Evolutionary conservation across 2,888 invertebrate species (phyloP), one percentile per base, ranked within the genome.

Genomic region (Sarcophaga caerulescens): DNA sequence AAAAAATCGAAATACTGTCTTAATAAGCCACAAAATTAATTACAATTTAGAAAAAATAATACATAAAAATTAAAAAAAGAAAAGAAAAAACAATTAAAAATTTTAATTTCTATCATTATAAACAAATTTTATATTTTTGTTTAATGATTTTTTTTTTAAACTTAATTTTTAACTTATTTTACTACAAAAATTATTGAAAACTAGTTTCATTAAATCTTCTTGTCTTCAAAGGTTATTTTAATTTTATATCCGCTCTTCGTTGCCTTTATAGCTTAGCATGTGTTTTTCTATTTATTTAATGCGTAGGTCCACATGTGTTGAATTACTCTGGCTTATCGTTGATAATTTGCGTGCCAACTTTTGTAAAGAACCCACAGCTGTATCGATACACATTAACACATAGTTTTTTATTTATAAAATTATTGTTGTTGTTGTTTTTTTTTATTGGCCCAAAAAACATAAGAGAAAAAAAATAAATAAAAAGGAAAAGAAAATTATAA

Each of bases 361-460:
- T 93, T 95, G 94, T 90, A 95, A 94, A 92, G 93, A 93, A 92
- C 94, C 93, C 92, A 95, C 94, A 92, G 95, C 95, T 95, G 94
- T 83, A 71, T 86, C 79, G 81, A 74, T 80, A 66, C 12, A 66
- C 8, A 62, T 81, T n/a, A 21, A 52, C 76, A 82, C 47, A 81
- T 59, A 82, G n/a, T 65, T 85, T 35, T 71, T 71, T 25, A 52
- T 71, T 57, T 71, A 81, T 85, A 52, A 57, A 14, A 52, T 52
- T 52, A 14, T 47, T 52, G 14, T 17, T 52, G 35, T 35, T 35
- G 35, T 35, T 35, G 35, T 1, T 35, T 35, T 35, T 35, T 73
- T 77, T 83, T 77, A 81, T 77, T 63, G 73, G 63, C 74, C 79
- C 63, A 78, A 78, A 35, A 35, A 85, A 70, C 21, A 78, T 85